phyloP scores from a whole-genome alignment of 2,888 invertebrate species.

The Rhyacophila evoluta region DNA sequence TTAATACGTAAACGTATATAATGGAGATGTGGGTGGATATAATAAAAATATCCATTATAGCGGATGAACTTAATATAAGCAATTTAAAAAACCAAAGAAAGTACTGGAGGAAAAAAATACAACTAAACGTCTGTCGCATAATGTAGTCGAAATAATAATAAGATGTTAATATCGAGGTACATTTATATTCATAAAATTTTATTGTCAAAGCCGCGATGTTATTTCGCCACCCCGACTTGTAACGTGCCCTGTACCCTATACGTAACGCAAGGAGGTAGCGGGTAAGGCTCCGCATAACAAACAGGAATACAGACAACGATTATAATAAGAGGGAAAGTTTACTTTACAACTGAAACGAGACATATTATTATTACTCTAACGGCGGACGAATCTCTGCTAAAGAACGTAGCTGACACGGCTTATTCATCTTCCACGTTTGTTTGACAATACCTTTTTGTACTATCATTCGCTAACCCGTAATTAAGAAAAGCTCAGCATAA shows the following conservation, averaged over 20 bases:
- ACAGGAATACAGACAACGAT: conserved; percentile 12
- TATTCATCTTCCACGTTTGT: not conserved
- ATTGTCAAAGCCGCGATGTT: conserved; percentile 20
- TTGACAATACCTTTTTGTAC: too few relatives aligned
- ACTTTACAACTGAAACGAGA: conserved; percentile 24
- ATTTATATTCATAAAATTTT: conserved; percentile 24
- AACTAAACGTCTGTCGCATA: conserved; percentile 22
- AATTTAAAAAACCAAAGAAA: not conserved
- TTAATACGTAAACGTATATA: too few relatives aligned
- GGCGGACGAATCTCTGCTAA: not conserved
- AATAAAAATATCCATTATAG: too few relatives aligned
- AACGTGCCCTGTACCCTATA: not conserved
- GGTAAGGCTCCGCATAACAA: not conserved
- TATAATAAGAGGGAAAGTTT: conserved; percentile 24
- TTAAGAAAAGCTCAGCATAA: too few relatives aligned
- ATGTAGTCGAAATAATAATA: conserved; percentile 24
- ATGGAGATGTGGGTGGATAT: too few relatives aligned
- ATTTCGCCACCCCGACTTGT: conserved; percentile 16
- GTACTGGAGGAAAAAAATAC: not conserved
- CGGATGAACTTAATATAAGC: not conserved
- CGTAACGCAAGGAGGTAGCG: too few relatives aligned
- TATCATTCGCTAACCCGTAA: too few relatives aligned
- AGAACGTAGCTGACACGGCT: not conserved
- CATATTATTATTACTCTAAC: not conserved
- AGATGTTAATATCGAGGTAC: conserved; percentile 13